Conservation (phyloP, 30 jellyfish, hydroid and myxozoan species). For the Clytia hemisphaerica region DNA sequence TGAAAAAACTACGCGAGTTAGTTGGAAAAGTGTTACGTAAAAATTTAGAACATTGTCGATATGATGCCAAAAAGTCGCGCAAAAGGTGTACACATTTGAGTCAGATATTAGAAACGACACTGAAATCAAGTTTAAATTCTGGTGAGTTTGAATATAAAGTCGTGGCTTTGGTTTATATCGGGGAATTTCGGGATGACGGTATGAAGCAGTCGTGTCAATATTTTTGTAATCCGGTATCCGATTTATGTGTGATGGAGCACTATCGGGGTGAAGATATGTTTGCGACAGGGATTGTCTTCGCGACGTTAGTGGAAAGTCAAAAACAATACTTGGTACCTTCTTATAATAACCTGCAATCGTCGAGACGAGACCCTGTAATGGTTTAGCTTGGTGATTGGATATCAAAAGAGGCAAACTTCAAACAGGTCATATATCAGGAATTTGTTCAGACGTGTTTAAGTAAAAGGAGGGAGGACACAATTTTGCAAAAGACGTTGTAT, state of each 20-base stretch:
- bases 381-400: no score
- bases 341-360: no score
- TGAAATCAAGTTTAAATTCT: background rate
- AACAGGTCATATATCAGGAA: no score
- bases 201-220: conserved; percentile 18
- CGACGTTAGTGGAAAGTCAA: conserved; percentile 16
- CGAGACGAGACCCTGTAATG: no score
- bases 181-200: conserved; percentile 22
- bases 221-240: conserved; percentile 19
- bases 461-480: no score
- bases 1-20: conserved; percentile 4
- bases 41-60: conserved; percentile 5
- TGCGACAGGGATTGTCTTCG: conserved; percentile 23
- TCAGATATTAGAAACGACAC: conserved; percentile 12
- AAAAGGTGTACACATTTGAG: conserved; percentile 17
- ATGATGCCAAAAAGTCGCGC: background rate
- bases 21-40: conserved; percentile 16
- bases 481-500: no score
- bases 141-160: conserved; percentile 3
- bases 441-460: no score
- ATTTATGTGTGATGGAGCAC: conserved; percentile 14
- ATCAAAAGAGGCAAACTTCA: no score
- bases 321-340: no score
- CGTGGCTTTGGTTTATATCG: conserved; percentile 10
- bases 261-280: conserved; percentile 12